Percentiles rank a stretch among this genome's conserved stretches.
Evolutionary conservation across 2,113 vertebrate species (phyloP).

Genomic region (Diglossa brunneiventris): DNA sequence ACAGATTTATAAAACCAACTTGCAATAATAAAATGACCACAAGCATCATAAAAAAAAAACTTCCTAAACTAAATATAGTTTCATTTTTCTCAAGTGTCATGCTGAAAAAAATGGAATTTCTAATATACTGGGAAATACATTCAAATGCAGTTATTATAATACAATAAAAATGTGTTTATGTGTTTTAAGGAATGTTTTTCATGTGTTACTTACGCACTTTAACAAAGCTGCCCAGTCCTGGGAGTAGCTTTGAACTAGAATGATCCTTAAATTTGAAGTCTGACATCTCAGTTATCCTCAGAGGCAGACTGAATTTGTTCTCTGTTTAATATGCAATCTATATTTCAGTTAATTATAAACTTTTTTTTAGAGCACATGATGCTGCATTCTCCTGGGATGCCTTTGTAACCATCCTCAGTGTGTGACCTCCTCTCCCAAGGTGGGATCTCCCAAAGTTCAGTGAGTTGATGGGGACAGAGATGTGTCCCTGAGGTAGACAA

Average conservation of each 20-base stretch:
- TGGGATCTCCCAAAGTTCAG: background rate
- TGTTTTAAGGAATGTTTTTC: background rate
- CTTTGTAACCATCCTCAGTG: background rate
- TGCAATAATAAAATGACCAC: background rate
- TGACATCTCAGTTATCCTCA: background rate
- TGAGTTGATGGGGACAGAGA: background rate
- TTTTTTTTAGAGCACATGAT: background rate
- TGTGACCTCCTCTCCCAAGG: background rate
- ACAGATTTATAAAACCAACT: background rate
- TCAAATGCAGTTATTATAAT: background rate
- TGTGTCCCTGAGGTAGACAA: background rate
- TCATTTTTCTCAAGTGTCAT: background rate
- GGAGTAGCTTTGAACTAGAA: background rate
- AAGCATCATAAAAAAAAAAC: rapidly evolving
- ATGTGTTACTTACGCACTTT: rapidly evolving
- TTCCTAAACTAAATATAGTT: background rate
- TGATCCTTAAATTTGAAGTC: background rate
- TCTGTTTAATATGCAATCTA: background rate
- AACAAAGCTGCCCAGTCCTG: background rate
- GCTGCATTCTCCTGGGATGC: background rate
- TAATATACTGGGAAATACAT: background rate
- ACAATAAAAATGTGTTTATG: background rate
- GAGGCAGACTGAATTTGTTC: background rate
- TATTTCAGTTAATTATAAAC: background rate
- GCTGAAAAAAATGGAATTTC: background rate